Conservation (phyloP, 1,140 invertebrate genomes). For the Microplitis demolitor region DNA sequence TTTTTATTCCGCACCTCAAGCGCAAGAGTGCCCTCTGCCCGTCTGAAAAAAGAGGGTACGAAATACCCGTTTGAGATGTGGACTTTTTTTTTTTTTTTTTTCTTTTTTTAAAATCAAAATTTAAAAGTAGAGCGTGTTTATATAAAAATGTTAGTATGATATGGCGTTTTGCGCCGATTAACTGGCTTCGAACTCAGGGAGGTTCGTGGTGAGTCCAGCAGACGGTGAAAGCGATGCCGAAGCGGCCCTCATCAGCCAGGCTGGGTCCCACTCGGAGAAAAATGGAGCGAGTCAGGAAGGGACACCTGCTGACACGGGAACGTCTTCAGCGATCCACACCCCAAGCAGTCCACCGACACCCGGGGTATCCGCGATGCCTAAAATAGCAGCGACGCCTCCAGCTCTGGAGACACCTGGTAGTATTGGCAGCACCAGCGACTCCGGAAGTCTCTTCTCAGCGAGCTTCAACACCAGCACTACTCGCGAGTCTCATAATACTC, state of each 20-base stretch:
- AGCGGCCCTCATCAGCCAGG: background rate
- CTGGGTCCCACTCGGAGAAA: conserved; percentile 10
- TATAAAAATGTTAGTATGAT: background rate
- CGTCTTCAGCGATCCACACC: conserved; percentile 38
- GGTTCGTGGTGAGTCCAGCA: conserved; percentile 60
- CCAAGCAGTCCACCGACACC: conserved; percentile 47
- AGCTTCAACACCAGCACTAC: conserved; percentile 36
- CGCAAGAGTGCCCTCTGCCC: too few species aligned
- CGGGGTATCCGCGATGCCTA: conserved; percentile 44
- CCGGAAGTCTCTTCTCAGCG: conserved; percentile 55
- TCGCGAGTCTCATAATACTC: conserved; percentile 46
- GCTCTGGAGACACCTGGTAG: conserved; percentile 65
- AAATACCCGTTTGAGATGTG: too few species aligned
- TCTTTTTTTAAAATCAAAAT: too few species aligned
- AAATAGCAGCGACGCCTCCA: conserved; percentile 54
- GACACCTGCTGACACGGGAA: conserved; percentile 35
- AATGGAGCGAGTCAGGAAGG: conserved; percentile 21
- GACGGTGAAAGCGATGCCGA: conserved; percentile 52
- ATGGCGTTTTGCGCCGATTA: conserved; percentile 6
- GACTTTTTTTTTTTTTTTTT: too few species aligned
- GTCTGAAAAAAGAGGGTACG: too few species aligned
- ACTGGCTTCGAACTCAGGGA: conserved; percentile 44
- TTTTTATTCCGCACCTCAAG: too few species aligned
- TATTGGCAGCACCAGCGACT: conserved; percentile 67
- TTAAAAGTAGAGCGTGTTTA: too few species aligned